Conservation (phyloP, 2,113 vertebrate genomes). For the Agelaius tricolor region DNA sequence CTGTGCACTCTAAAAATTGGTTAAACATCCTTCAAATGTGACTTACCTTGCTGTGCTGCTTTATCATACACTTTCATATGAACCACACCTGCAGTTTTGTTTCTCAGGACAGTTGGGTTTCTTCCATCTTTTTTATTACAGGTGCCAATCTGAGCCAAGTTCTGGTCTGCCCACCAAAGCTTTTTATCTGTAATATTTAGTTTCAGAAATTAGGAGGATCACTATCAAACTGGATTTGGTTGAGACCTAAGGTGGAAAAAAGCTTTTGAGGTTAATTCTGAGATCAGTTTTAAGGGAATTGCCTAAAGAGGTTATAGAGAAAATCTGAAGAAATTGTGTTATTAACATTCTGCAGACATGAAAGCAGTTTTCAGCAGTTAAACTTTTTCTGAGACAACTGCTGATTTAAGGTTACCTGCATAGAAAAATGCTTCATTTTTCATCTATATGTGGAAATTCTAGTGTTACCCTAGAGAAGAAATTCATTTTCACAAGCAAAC, state of each 20-base stretch:
- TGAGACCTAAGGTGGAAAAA: neutral
- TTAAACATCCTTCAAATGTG: neutral
- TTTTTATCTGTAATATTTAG: constrained; percentile 84
- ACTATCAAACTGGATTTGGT: neutral
- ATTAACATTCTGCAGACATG: neutral
- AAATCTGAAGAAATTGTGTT: neutral
- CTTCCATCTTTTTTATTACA: constrained; percentile 92
- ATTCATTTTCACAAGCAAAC: neutral
- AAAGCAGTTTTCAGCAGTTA: neutral
- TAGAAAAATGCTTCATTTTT: neutral
- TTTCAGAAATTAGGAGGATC: neutral
- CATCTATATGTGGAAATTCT: neutral
- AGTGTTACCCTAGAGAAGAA: neutral
- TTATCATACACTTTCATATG: constrained; percentile 97
- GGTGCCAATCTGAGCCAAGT: constrained; percentile 89
- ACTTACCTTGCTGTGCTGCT: constrained; percentile 90
- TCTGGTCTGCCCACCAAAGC: constrained; percentile 98
- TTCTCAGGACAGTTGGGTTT: constrained; percentile 84
- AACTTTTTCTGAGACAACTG: neutral
- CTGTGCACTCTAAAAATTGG: neutral
- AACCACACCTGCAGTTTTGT: constrained; percentile 93
- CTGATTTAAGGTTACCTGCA: neutral
- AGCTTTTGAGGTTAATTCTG: neutral
- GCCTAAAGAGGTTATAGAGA: neutral
- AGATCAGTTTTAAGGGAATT: neutral